Evolutionary conservation across 2,113 vertebrate genomes (phyloP).

Genomic region (Rhinolophus ferrumequinum): DNA sequence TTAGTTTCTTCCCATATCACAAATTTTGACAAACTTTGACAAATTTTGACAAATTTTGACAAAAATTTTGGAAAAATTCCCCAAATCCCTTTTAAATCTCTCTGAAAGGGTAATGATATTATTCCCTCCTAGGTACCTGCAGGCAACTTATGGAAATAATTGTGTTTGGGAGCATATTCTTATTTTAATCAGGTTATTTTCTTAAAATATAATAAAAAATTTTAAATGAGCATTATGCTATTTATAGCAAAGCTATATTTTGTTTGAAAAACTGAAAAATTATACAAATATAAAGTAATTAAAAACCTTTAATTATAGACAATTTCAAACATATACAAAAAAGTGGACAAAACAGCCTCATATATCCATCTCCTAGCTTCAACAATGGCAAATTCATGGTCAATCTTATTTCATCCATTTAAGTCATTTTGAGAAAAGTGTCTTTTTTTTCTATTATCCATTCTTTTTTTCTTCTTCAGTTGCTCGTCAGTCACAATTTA

Average conservation of each 20-base stretch:
- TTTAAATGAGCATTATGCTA: background rate
- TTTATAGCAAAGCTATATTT: background rate
- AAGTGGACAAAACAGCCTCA: background rate
- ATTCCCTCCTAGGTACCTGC: background rate
- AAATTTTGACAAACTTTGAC: background rate
- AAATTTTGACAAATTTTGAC: background rate
- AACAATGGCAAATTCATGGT: background rate
- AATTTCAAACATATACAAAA: background rate
- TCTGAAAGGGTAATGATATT: background rate
- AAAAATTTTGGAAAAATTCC: background rate
- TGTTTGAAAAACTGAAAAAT: constrained; percentile 45
- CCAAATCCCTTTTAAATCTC: background rate
- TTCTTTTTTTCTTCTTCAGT: background rate
- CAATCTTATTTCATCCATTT: background rate
- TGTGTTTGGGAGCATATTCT: background rate
- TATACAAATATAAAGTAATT: background rate
- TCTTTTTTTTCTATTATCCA: background rate
- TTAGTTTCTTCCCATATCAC: background rate
- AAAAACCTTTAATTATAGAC: background rate
- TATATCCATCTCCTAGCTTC: background rate
- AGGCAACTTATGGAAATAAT: background rate
- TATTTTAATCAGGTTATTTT: constrained; percentile 4
- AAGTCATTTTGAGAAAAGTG: constrained; percentile 26
- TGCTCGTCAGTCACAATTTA: background rate
- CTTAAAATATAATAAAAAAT: background rate